Base-by-base conservation (phyloP, 37 sponge, comb jelly and placozoan genomes). In the Halisarca cf. caerulea region DNA sequence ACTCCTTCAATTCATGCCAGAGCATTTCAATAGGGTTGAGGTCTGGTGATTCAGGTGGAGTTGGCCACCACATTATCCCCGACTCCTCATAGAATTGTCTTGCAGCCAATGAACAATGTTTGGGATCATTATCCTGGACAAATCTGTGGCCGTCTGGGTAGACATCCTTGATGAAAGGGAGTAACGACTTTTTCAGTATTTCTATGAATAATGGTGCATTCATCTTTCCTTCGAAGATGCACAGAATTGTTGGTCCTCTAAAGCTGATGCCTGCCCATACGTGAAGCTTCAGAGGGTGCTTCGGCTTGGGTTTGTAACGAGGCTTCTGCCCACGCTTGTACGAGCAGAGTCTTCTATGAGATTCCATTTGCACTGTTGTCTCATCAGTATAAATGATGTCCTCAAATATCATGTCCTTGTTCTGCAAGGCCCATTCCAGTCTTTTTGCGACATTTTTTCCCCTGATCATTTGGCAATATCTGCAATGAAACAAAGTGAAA, bases 301-400 rank as follows among this genome's bases (percentile, higher is more conserved):
- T 71, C 38, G 73, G 73, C 39, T 71, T 34, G 73, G 73, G 73
- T 18, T 71, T 71, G 39, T 71, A 71, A 6, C 73, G 11, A 9
- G 73, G 41, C 39, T 71, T 71, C 73, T 71, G 40, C 32, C 51
- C 83, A 25, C 34, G 32, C n/a, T 81, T 82, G 3, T 66, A 42
- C 42, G 66, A 82, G 37, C 69, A 64, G 23, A 42, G 24, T 3
- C 83, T 68, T 9, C 83, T 3, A 35, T 82, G 83, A 1, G 83
- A 59, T 64, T 82, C 83, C 69, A 82, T 32, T 42, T 82, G 83
- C 3, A 82, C 70, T 59, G 69, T 82, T 7, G 83, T 82, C 47
- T 82, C 83, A 66, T 82, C 83, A 41, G 70, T 59, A 32, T 34
- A 82, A 18, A 82, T 82, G 44, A 82, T 69, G 64, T 64, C 66